Percentiles rank a stretch among this genome's conserved stretches.
These are phyloP conservation scores for Protobothrops flavoviridis DNA, from an alignment of 2,113 vertebrate genomes.

Conservation along the genomic window DNA sequence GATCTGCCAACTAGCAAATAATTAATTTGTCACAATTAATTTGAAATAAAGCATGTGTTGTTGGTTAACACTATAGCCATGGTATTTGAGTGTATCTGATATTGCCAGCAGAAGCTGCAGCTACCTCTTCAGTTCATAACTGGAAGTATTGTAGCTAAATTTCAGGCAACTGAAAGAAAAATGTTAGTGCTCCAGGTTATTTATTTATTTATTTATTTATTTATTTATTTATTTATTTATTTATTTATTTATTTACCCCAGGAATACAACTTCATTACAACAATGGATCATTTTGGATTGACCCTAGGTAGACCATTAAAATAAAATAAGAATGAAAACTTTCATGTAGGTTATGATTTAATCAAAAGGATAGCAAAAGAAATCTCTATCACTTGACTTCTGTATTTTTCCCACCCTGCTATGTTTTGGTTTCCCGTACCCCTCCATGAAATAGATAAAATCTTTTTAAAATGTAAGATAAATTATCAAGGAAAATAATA, in stretches of 20 bases:
- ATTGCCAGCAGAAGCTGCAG: conserved; percentile 49
- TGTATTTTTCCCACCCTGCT: not conserved
- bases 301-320: not conserved
- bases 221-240: not conserved
- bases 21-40: conserved; percentile 80
- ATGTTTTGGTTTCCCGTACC: not conserved
- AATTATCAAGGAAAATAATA: not conserved
- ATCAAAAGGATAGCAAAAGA: not conserved
- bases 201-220: not conserved
- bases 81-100: conserved; percentile 51
- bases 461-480: not conserved
- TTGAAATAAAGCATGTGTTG: conserved; percentile 66
- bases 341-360: not conserved
- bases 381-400: not conserved
- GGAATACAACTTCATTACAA: conserved; percentile 49
- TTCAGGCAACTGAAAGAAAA: conserved; percentile 57
- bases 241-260: not conserved
- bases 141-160: conserved; percentile 53
- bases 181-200: conserved; percentile 45
- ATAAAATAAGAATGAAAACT: conserved; percentile 1
- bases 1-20: conserved; percentile 77
- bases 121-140: conserved; percentile 48
- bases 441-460: not conserved
- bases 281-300: conserved; percentile 6
- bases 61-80: conserved; percentile 45